Evolutionary conservation across 2,113 vertebrate species (phyloP), one percentile per base, ranked within the genome.

Genomic region (Isichthys henryi): DNA sequence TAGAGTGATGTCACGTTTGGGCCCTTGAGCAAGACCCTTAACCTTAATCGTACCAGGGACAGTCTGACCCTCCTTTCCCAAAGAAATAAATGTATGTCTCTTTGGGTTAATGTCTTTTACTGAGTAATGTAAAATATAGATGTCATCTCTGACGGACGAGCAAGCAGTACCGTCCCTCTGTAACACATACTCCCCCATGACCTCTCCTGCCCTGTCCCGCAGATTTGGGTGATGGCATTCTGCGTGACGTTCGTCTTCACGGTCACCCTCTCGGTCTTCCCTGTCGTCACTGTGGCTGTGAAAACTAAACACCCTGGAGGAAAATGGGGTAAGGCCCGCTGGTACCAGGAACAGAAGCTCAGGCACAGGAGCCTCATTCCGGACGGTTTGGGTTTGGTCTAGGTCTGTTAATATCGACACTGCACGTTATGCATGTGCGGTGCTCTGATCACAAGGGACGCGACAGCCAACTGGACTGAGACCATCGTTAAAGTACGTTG

Each of bases 141-240:
- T 39, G 70, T 39, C 3, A 11, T 35, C n/a, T 74, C n/a, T 70
- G n/a, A 70, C 62, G 11, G 66, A 35, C 5, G 21, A 58, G 23
- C 23, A 27, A n/a, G 62, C 10, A 27, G 62, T 66, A 3, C 62
- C 10, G 3, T 27, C 31, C 27, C n/a, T 27, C 27, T 31, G 10
- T 31, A 9, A 27, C 9, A 11, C 19, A 70, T 27, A 0, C 62
- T 4, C n/a, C 62, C 23, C 7, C 58, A 48, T 27, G 8, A 45
- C 46, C 49, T 66, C 62, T 62, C 56, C 89, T 74, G 66, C 89
- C 49, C 39, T 21, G 52, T 86, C 82, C 70, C 66, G 2, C 91
- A 98, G 97, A 95, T 98, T 90, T 96, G 96, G 97, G 94, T 97
- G 91, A 96, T 95, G 94, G 97, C 97, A 3, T 95, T 98, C 86